Percentiles rank a stretch among this genome's conserved stretches.
Conservation (phyloP, 2,888 invertebrate species). For the Yponomeuta sedellus region DNA sequence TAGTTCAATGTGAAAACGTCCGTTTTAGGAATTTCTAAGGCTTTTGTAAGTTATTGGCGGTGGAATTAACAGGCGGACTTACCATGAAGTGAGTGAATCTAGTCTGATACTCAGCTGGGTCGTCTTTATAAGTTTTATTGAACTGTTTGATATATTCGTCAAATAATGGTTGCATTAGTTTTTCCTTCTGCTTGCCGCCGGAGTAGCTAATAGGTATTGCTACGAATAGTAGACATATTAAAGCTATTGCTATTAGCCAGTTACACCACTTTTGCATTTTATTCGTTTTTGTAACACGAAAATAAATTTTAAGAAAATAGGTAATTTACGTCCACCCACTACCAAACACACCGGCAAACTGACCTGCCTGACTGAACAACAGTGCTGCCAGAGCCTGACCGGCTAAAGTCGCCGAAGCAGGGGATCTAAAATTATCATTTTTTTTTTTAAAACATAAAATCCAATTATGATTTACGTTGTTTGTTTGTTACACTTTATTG, state of each 20-base stretch:
- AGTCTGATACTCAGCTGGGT: constrained; percentile 61
- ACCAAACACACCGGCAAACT: neutral
- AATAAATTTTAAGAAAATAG: neutral
- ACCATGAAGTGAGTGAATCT: constrained; percentile 75
- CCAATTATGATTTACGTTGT: too few relatives aligned
- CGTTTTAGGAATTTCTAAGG: neutral
- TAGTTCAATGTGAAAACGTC: too few relatives aligned
- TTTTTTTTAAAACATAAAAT: too few relatives aligned
- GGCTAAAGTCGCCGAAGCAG: neutral
- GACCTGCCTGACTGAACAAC: too few relatives aligned
- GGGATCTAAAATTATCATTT: too few relatives aligned
- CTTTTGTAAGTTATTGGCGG: neutral
- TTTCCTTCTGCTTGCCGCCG: constrained; percentile 32
- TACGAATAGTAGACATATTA: constrained; percentile 55
- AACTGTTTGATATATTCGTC: constrained; percentile 67
- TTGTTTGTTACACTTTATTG: too few relatives aligned
- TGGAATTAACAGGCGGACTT: constrained; percentile 28
- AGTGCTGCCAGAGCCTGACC: neutral
- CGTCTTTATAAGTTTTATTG: constrained; percentile 72
- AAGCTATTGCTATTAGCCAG: constrained; percentile 47
- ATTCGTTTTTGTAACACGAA: neutral
- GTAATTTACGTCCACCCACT: neutral
- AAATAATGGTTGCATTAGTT: constrained; percentile 53
- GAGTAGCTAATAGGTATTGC: constrained; percentile 49
- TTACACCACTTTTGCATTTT: constrained; percentile 67